Evolutionary conservation across 1,140 invertebrate species (phyloP).

Genomic region (Drosophila neocordata): DNA sequence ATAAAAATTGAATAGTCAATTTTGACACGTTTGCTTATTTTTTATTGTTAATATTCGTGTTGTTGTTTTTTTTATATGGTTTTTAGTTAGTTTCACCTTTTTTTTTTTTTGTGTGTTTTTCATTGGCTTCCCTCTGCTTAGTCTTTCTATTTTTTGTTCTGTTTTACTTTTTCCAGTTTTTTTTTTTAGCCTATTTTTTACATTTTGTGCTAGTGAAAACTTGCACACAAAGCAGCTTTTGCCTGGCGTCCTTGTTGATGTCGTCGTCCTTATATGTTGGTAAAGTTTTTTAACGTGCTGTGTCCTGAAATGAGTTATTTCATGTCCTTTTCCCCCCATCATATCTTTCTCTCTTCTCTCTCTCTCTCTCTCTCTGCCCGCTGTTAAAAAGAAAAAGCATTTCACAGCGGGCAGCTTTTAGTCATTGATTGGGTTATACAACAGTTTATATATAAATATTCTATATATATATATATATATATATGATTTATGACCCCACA

Average conservation of each 20-base stretch:
- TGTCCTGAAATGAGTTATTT: constrained; percentile 68
- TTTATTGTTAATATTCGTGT: constrained; percentile 44
- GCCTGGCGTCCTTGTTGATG: constrained; percentile 18
- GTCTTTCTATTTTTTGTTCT: constrained; percentile 10
- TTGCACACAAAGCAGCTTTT: constrained; percentile 60
- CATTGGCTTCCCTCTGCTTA: constrained; percentile 8
- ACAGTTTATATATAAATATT: background rate
- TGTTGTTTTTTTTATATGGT: constrained; percentile 32
- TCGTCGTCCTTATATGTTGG: constrained; percentile 22
- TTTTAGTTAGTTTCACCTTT: constrained; percentile 39
- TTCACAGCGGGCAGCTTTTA: constrained; percentile 33
- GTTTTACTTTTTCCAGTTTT: background rate
- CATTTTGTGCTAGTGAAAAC: constrained; percentile 16
- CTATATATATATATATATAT: background rate
- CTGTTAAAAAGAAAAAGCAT: constrained; percentile 29
- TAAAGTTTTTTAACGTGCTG: constrained; percentile 53
- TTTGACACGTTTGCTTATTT: constrained; percentile 77
- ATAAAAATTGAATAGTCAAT: constrained; percentile 81
- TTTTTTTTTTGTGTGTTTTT: too few species aligned
- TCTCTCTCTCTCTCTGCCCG: background rate
- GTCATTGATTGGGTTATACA: constrained; percentile 11
- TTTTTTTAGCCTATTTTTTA: constrained; percentile 39
- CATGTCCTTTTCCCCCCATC: constrained; percentile 12
- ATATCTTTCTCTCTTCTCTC: too few species aligned
- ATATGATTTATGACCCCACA: constrained; percentile 10